phyloP scores from a whole-genome alignment of 2,888 invertebrate genomes.

The Xanthia icteritia region DNA sequence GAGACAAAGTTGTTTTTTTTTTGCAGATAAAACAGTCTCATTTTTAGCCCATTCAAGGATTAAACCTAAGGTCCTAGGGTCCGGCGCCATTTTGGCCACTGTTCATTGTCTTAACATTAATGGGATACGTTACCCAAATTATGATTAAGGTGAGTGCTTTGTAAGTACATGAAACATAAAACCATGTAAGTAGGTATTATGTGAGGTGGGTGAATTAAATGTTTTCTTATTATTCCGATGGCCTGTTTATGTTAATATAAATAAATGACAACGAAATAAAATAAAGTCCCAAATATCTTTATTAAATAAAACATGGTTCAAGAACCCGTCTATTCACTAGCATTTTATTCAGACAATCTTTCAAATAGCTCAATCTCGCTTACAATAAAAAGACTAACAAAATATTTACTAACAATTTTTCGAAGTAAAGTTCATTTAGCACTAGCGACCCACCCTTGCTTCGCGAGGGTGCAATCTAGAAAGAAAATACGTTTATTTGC shows the following conservation, averaged over 20 bases:
- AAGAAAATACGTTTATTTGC: too few species aligned
- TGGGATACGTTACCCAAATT: slow-evolving; percentile 2
- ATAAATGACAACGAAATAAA: not conserved
- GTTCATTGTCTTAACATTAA: slow-evolving; percentile 21
- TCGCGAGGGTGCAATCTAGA: not conserved
- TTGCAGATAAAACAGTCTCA: not conserved
- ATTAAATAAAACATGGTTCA: slow-evolving; percentile 30
- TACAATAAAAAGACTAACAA: slow-evolving; percentile 25
- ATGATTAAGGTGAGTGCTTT: not conserved
- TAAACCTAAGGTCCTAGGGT: not conserved
- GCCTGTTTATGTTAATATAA: too few species aligned
- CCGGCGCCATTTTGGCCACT: not conserved
- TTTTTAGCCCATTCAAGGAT: not conserved
- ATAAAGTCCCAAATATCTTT: slow-evolving; percentile 3
- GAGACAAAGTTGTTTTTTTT: not conserved
- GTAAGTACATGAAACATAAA: not conserved
- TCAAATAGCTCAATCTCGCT: slow-evolving; percentile 5
- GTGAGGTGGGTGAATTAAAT: too few species aligned
- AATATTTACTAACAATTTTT: slow-evolving; percentile 39
- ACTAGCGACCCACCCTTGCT: not conserved
- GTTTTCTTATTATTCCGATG: too few species aligned
- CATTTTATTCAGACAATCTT: slow-evolving; percentile 43
- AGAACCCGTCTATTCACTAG: slow-evolving; percentile 15
- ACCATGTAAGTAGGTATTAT: too few species aligned
- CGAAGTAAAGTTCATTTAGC: slow-evolving; percentile 27